Conservation (phyloP, 2,113 vertebrate genomes). For the Anas platyrhynchos region DNA sequence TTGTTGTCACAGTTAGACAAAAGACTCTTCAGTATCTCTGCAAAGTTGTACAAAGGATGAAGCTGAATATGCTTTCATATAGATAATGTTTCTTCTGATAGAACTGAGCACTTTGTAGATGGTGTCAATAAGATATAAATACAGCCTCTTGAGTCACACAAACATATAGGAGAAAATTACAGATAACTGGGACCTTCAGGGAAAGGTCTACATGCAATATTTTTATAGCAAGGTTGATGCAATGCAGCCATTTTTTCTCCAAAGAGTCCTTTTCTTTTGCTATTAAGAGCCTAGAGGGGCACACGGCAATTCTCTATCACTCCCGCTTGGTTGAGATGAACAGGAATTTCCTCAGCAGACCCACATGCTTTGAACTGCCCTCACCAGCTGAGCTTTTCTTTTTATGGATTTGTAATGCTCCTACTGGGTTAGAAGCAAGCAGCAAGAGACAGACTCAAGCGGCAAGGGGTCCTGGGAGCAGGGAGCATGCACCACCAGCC, state of each 20-base stretch:
- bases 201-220: neutral
- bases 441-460: neutral
- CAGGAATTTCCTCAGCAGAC: neutral
- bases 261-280: neutral
- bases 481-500: neutral
- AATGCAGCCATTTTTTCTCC: neutral
- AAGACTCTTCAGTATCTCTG: neutral
- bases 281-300: fast-evolving
- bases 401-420: neutral
- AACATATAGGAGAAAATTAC: neutral
- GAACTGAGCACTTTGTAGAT: slow-evolving; percentile 10
- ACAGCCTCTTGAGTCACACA: neutral
- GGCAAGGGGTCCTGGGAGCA: fast-evolving
- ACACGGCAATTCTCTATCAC: neutral
- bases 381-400: neutral
- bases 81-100: slow-evolving; percentile 10
- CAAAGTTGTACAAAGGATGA: neutral
- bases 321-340: neutral
- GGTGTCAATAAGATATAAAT: slow-evolving; percentile 11
- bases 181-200: neutral
- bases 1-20: neutral
- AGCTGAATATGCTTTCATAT: slow-evolving; percentile 4
- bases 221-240: neutral
- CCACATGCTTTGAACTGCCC: neutral
- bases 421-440: neutral